These are phyloP conservation scores for Pelvicachromis taeniatus DNA, from an alignment of 2,113 vertebrate genomes.

Conservation along the genomic window DNA sequence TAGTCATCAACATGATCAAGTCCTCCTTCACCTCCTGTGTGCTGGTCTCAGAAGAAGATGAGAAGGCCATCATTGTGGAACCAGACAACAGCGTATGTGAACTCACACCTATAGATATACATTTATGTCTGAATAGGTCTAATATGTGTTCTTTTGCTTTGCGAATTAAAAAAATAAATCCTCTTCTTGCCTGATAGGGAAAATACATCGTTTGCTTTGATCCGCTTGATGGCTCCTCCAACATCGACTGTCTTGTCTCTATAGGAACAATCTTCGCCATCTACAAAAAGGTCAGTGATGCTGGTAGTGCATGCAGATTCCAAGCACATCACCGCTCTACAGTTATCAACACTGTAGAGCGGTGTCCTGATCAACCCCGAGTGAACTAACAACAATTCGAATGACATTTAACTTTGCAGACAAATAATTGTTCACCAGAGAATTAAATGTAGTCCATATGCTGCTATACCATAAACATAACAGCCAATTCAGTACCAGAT, in stretches of 20 bases:
- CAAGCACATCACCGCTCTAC: background rate
- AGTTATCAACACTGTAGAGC: background rate
- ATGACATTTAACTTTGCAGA: background rate
- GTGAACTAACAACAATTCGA: background rate
- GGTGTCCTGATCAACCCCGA: background rate
- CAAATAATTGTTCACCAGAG: background rate
- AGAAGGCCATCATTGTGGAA: slow-evolving; percentile 88
- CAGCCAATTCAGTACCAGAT: background rate
- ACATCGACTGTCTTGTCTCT: slow-evolving; percentile 96
- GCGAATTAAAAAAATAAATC: background rate
- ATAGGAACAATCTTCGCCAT: slow-evolving; percentile 96
- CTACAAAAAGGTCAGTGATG: slow-evolving; percentile 83
- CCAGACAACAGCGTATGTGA: slow-evolving; percentile 78
- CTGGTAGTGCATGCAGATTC: background rate
- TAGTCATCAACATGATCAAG: slow-evolving; percentile 95
- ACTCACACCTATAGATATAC: background rate
- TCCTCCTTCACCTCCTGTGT: slow-evolving; percentile 92
- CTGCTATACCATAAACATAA: background rate
- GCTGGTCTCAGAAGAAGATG: slow-evolving; percentile 92
- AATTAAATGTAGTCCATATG: background rate
- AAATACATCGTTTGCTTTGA: slow-evolving; percentile 98
- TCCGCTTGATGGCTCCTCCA: slow-evolving; percentile 95
- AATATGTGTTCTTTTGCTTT: background rate
- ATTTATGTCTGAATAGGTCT: background rate
- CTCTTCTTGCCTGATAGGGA: slow-evolving; percentile 69